Conservation (phyloP, 2,113 vertebrate genomes). For the Apistogramma diplotaenia region DNA sequence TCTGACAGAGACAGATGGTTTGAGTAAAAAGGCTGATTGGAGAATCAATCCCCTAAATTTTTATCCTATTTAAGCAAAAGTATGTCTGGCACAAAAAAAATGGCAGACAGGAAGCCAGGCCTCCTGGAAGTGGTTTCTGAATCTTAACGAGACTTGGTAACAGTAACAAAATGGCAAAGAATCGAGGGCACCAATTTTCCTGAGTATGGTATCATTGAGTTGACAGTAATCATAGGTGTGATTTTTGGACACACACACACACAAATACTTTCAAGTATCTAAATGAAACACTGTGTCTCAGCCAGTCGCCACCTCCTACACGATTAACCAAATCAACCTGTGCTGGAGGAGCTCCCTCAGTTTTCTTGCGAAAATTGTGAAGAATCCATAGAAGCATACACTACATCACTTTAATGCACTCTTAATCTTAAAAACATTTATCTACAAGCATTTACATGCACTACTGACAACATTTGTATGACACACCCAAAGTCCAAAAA, state of each 20-base stretch:
- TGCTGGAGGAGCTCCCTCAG: not conserved
- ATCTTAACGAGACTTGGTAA: not conserved
- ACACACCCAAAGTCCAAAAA: not conserved
- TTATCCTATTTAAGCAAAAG: not conserved
- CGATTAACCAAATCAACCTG: not conserved
- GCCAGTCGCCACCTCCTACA: not conserved
- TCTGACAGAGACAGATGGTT: not conserved
- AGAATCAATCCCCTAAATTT: not conserved
- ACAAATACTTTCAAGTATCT: not conserved
- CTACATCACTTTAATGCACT: not conserved
- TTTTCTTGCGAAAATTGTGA: not conserved
- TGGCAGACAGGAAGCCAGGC: not conserved
- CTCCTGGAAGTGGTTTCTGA: not conserved
- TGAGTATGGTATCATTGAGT: not conserved
- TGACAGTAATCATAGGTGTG: constrained; percentile 4
- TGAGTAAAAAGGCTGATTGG: not conserved
- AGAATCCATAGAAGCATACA: not conserved
- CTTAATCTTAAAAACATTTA: not conserved
- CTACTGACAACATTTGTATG: not conserved
- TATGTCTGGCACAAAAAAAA: not conserved
- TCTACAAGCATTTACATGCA: not conserved
- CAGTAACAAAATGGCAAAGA: not conserved
- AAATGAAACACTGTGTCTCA: not conserved
- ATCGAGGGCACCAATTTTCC: not conserved
- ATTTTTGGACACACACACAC: not conserved